Percentiles rank a stretch among this genome's conserved stretches.
Conservation (phyloP, 2,888 invertebrate species). For the Subacronicta megacephala region DNA sequence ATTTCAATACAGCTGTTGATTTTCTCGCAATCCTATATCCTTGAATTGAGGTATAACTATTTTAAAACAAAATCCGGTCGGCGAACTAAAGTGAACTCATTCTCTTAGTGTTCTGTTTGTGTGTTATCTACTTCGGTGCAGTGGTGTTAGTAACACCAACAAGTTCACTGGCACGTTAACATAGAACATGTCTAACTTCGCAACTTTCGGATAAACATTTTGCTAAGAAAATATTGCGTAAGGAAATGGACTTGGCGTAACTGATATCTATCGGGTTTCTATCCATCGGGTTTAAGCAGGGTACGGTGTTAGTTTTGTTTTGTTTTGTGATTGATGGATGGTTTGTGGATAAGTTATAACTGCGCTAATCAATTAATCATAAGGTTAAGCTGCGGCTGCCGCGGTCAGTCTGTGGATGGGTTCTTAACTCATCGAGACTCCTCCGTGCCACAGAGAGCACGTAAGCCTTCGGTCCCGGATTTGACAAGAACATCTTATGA, state of each 20-base stretch:
- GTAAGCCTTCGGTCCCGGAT: too few species aligned
- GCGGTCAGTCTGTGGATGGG: too few species aligned
- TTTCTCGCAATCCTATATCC: constrained; percentile 43
- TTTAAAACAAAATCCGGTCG: constrained; percentile 48
- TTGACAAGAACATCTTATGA: too few species aligned
- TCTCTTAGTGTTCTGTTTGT: constrained; percentile 58
- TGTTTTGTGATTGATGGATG: constrained; percentile 27
- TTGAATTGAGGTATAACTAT: constrained; percentile 44
- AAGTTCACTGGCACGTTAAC: constrained; percentile 80
- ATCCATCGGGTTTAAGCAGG: constrained; percentile 21
- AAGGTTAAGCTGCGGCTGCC: too few species aligned
- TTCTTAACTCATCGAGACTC: too few species aligned
- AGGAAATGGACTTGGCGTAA: constrained; percentile 39
- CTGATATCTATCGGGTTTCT: constrained; percentile 44
- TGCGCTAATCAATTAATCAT: too few species aligned
- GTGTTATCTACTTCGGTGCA: constrained; percentile 72
- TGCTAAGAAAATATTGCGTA: constrained; percentile 49
- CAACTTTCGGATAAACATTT: constrained; percentile 61
- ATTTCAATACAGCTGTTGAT: constrained; percentile 23
- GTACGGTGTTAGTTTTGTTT: constrained; percentile 21
- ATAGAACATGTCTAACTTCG: constrained; percentile 60
- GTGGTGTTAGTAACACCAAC: constrained; percentile 72
- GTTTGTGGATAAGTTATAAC: too few species aligned
- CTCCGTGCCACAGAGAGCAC: too few species aligned
- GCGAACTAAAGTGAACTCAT: constrained; percentile 52